Percentiles rank a stretch among this genome's conserved stretches.
These are phyloP conservation scores for Hesperophylax magnus DNA, from an alignment of 1,140 invertebrate species.

Conservation along the genomic window DNA sequence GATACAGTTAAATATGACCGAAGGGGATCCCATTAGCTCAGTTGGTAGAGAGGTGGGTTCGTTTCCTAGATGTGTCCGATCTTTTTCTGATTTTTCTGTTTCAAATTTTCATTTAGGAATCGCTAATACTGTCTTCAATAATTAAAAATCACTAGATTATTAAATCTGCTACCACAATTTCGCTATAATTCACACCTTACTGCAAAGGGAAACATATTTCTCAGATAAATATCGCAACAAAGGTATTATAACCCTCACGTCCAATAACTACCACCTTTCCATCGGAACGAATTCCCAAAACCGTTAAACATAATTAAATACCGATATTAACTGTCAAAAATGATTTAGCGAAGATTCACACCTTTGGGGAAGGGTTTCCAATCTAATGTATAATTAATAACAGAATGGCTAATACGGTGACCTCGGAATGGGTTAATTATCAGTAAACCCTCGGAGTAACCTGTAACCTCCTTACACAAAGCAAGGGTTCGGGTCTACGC, in stretches of 20 bases:
- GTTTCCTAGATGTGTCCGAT: too few species aligned
- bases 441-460: slow-evolving; percentile 23
- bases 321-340: slow-evolving; percentile 44
- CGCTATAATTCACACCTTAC: not conserved
- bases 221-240: not conserved
- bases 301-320: slow-evolving; percentile 43
- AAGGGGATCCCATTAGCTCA: too few species aligned
- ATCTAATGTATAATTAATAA: slow-evolving; percentile 45
- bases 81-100: too few species aligned
- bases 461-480: slow-evolving; percentile 19
- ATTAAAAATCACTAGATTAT: too few species aligned
- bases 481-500: not conserved
- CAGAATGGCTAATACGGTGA: slow-evolving; percentile 36
- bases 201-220: slow-evolving; percentile 3
- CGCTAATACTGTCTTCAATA: too few species aligned
- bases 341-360: slow-evolving; percentile 42
- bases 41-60: too few species aligned
- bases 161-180: not conserved
- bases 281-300: slow-evolving; percentile 22
- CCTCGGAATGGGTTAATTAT: slow-evolving; percentile 43
- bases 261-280: not conserved
- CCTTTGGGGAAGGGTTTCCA: slow-evolving; percentile 31
- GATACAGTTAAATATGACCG: too few species aligned
- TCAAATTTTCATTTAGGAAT: too few species aligned
- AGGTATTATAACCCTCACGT: not conserved